phyloP scores from a whole-genome alignment of 2,888 invertebrate genomes.

The Drepana falcataria region DNA sequence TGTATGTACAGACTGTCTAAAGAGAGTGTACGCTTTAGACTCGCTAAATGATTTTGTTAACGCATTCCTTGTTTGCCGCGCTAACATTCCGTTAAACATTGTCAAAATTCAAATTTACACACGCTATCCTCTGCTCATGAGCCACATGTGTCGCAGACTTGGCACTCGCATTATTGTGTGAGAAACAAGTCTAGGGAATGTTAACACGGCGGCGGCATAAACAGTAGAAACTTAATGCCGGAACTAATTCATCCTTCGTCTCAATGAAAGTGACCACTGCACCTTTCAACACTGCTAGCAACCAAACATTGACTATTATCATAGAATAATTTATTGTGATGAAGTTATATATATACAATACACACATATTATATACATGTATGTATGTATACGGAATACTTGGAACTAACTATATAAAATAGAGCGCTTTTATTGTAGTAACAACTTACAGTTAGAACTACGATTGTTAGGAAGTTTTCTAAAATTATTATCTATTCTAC shows the following conservation, averaged over 20 bases:
- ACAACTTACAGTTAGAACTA: too few relatives aligned
- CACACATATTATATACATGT: too few relatives aligned
- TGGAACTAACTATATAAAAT: too few relatives aligned
- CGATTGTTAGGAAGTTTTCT: too few relatives aligned
- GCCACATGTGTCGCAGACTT: neutral
- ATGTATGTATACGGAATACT: too few relatives aligned
- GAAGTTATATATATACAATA: too few relatives aligned
- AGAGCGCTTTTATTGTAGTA: too few relatives aligned
- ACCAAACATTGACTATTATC: too few relatives aligned
- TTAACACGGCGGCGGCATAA: neutral
- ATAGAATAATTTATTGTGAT: too few relatives aligned
- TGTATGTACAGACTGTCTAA: neutral
- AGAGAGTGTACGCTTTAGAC: constrained; percentile 12
- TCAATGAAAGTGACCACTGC: neutral
- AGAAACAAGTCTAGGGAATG: neutral
- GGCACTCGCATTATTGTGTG: neutral
- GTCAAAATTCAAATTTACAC: constrained; percentile 2
- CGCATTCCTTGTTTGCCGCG: constrained; percentile 11
- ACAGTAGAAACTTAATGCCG: neutral
- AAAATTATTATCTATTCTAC: too few relatives aligned
- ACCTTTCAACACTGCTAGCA: too few relatives aligned
- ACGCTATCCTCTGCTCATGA: neutral
- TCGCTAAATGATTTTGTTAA: constrained; percentile 28
- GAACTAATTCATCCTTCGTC: neutral
- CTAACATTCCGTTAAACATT: constrained; percentile 1